phyloP scores from a whole-genome alignment of 2,888 invertebrate species.

The Smittia aterrima region DNA sequence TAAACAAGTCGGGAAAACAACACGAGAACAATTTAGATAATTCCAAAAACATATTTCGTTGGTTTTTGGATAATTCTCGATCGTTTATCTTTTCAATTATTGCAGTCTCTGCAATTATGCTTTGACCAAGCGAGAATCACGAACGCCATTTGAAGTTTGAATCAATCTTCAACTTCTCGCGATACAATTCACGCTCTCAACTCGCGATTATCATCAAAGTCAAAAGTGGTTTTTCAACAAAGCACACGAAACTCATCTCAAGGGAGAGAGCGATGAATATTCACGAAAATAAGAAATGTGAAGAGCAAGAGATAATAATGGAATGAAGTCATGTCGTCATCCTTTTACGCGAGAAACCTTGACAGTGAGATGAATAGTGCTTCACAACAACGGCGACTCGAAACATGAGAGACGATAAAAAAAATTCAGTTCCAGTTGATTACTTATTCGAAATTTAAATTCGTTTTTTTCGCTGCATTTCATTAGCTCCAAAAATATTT shows the following conservation, averaged over 20 bases:
- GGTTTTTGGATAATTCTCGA: too few relatives aligned
- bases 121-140: too few relatives aligned
- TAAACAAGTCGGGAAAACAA: too few relatives aligned
- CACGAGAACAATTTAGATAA: too few relatives aligned
- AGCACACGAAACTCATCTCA: neutral
- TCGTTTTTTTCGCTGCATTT: neutral
- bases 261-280: neutral
- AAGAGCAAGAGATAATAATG: neutral
- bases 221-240: conserved; percentile 11
- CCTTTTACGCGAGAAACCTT: neutral
- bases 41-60: too few relatives aligned
- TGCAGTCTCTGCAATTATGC: too few relatives aligned
- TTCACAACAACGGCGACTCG: neutral
- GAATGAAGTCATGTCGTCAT: conserved; percentile 30
- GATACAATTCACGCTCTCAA: neutral
- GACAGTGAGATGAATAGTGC: neutral
- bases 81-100: too few relatives aligned
- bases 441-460: conserved; percentile 9
- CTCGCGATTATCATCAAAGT: conserved; percentile 13
- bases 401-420: neutral
- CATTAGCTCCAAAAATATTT: neutral
- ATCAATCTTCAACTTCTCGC: neutral
- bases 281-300: neutral
- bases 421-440: conserved; percentile 3
- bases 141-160: too few relatives aligned